Evolutionary conservation across 2,888 invertebrate genomes (phyloP).

Genomic region (Drosophila ezoana): DNA sequence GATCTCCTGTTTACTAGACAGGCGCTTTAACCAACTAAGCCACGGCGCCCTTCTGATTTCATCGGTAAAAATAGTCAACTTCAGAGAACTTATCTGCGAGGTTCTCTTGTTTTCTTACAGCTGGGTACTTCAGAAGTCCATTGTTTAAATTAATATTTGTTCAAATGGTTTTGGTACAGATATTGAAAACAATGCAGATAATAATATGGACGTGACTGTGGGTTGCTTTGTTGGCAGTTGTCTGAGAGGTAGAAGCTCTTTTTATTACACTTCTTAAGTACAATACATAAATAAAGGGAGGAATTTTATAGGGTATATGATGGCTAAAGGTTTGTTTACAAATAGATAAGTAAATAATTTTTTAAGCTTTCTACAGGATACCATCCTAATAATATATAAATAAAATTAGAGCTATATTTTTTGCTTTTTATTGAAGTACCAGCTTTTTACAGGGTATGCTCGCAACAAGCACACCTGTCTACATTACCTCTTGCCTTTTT

Average conservation of each 20-base stretch:
- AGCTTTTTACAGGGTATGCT: constrained; percentile 1
- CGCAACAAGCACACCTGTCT: neutral
- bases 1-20: constrained; percentile 85
- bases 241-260: neutral
- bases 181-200: constrained; percentile 21
- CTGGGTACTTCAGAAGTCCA: constrained; percentile 14
- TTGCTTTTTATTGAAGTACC: neutral
- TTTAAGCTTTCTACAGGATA: constrained; percentile 9
- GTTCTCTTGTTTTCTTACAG: constrained; percentile 6
- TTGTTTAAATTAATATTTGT: constrained; percentile 61
- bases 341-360: no score
- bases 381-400: neutral
- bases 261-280: no score
- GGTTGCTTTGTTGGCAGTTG: neutral
- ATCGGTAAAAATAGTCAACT: constrained; percentile 19
- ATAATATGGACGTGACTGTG: neutral
- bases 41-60: constrained; percentile 77
- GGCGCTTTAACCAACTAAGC: constrained; percentile 85
- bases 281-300: no score
- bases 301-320: no score
- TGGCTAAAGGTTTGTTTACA: no score
- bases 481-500: neutral
- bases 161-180: constrained; percentile 31
- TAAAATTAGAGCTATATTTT: neutral
- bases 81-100: constrained; percentile 3